Percentiles rank a stretch among this genome's conserved stretches.
phyloP scores from a whole-genome alignment of 2,113 vertebrate species.

The Megaceryle torquata region DNA sequence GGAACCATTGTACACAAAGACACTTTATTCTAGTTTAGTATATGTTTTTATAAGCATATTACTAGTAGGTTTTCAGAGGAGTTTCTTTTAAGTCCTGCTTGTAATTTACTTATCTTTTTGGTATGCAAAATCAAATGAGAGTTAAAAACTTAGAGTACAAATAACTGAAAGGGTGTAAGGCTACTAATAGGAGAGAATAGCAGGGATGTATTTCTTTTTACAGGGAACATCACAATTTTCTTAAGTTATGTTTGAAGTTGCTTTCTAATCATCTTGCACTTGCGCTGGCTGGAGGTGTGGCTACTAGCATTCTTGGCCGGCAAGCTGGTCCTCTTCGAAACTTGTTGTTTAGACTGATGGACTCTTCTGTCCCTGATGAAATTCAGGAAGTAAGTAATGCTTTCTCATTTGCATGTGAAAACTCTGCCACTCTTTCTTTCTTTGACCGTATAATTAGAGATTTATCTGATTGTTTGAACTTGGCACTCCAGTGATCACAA shows the following conservation, averaged over 20 bases:
- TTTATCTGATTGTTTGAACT: not conserved
- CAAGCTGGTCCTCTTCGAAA: slow-evolving; percentile 95
- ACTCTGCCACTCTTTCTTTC: not conserved
- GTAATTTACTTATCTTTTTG: not conserved
- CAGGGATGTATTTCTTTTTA: not conserved
- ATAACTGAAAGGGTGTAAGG: not conserved
- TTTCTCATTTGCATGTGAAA: not conserved
- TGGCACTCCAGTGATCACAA: rapidly evolving
- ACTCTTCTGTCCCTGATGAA: slow-evolving; percentile 96
- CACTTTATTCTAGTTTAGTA: not conserved
- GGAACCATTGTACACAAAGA: not conserved
- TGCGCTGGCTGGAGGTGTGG: slow-evolving; percentile 94
- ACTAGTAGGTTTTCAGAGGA: not conserved
- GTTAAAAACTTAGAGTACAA: not conserved
- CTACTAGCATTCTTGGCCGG: slow-evolving; percentile 94
- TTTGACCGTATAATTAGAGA: not conserved
- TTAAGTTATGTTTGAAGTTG: slow-evolving; percentile 93
- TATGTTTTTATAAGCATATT: not conserved
- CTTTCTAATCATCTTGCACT: slow-evolving; percentile 96
- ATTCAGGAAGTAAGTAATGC: slow-evolving; percentile 88
- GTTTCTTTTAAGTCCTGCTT: not conserved
- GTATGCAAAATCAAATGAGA: not conserved
- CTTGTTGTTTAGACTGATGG: slow-evolving; percentile 94
- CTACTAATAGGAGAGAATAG: not conserved
- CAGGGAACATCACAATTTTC: slow-evolving; percentile 95